These are phyloP conservation scores for Stratiolaelaps scimitus DNA, from an alignment of 1,140 invertebrate genomes.

Conservation along the genomic window DNA sequence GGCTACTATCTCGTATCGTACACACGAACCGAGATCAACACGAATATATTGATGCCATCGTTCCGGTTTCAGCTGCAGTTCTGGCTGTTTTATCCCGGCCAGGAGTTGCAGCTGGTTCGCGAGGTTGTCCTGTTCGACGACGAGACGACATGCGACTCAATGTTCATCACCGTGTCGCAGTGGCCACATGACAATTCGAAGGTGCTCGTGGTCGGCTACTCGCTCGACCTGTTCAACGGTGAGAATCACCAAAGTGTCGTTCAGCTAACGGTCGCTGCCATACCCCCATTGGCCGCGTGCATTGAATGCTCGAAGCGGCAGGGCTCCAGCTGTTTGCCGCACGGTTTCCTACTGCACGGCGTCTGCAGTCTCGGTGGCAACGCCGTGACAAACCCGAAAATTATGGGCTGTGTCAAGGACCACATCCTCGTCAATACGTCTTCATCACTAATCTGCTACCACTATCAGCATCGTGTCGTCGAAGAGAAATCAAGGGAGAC, in stretches of 20 bases:
- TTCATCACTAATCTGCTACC: conserved; percentile 10
- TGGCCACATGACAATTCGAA: background rate
- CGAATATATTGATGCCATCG: background rate
- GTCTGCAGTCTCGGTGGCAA: background rate
- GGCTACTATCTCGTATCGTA: conserved; percentile 15
- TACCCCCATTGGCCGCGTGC: conserved; percentile 2
- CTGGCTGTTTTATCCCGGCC: background rate
- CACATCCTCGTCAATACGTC: conserved; percentile 19
- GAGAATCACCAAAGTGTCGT: conserved; percentile 14
- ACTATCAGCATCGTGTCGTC: background rate
- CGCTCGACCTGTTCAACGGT: conserved; percentile 17
- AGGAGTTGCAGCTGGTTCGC: background rate
- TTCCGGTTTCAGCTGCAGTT: conserved; percentile 3
- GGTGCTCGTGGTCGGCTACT: conserved; percentile 3
- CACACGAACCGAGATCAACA: conserved; percentile 3
- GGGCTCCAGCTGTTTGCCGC: background rate
- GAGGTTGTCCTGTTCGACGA: background rate
- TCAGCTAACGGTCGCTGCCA: background rate
- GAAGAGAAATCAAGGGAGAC: no score
- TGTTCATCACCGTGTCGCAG: conserved; percentile 16
- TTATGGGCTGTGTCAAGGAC: conserved; percentile 6
- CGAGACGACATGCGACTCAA: background rate
- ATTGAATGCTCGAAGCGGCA: conserved; percentile 5
- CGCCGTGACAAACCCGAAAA: conserved; percentile 22
- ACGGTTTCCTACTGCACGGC: conserved; percentile 7